Evolutionary conservation across 2,113 vertebrate species (phyloP).

Genomic region (Alethe diademata): DNA sequence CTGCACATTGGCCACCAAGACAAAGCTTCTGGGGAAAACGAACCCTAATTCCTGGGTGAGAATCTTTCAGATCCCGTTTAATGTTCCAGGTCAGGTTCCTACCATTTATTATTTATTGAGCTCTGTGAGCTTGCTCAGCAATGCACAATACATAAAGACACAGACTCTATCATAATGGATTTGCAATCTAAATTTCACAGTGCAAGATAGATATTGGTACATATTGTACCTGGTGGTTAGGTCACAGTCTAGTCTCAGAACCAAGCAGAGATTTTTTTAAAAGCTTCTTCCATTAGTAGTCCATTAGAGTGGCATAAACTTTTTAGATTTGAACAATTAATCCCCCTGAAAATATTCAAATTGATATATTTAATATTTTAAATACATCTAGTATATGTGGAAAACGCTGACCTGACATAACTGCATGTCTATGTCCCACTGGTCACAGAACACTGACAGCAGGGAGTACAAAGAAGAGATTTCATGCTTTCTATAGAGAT

Average conservation of each 20-base stretch:
- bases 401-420: conserved; percentile 44
- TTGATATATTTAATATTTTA: conserved; percentile 23
- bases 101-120: conserved; percentile 57
- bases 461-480: background rate
- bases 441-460: background rate
- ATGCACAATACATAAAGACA: conserved; percentile 7
- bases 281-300: conserved; percentile 57
- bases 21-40: background rate
- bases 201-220: conserved; percentile 30
- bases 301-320: conserved; percentile 57
- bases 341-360: conserved; percentile 49
- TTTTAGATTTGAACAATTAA: conserved; percentile 52
- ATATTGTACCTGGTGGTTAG: conserved; percentile 43
- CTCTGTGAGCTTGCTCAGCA: conserved; percentile 47
- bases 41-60: background rate
- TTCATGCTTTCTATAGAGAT: background rate
- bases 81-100: conserved; percentile 24
- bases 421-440: background rate
- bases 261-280: background rate
- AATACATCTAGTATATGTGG: background rate
- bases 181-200: conserved; percentile 50
- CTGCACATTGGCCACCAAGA: background rate
- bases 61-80: background rate
- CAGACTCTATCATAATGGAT: conserved; percentile 30
- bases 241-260: conserved; percentile 32